phyloP scores from a whole-genome alignment of 2,888 invertebrate species.

The Ophion ventricosus region DNA sequence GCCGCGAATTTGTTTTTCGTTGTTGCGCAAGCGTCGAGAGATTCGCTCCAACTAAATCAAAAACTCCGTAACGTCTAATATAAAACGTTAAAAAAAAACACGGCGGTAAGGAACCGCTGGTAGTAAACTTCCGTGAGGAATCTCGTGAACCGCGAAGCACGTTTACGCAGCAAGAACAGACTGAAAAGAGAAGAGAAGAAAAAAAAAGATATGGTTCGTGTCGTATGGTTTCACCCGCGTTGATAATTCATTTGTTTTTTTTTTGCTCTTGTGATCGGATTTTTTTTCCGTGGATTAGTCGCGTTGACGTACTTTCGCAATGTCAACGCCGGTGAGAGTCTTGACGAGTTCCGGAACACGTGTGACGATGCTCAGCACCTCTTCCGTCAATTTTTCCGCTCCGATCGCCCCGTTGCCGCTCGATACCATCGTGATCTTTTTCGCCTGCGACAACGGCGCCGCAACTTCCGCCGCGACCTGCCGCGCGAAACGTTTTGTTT shows the following conservation, averaged over 20 bases:
- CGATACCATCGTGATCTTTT: conserved; percentile 98
- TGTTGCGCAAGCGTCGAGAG: neutral
- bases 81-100: conserved; percentile 14
- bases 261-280: neutral
- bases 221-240: neutral
- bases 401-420: conserved; percentile 96
- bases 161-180: conserved; percentile 81
- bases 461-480: conserved; percentile 98
- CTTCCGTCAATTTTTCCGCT: conserved; percentile 96
- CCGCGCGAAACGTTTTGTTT: conserved; percentile 54
- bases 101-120: conserved; percentile 50
- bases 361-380: conserved; percentile 96
- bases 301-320: conserved; percentile 88
- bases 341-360: conserved; percentile 96
- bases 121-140: conserved; percentile 63
- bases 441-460: conserved; percentile 96
- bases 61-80: neutral
- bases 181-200: conserved; percentile 76
- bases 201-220: conserved; percentile 5
- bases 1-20: conserved; percentile 1
- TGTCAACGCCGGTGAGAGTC: conserved; percentile 96
- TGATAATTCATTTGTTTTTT: conserved; percentile 6
- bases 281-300: conserved; percentile 44
- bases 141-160: conserved; percentile 66
- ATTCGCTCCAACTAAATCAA: neutral